Base-by-base conservation (phyloP, 37 sponge, comb jelly and placozoan species). In the Ephydatia muelleri region DNA sequence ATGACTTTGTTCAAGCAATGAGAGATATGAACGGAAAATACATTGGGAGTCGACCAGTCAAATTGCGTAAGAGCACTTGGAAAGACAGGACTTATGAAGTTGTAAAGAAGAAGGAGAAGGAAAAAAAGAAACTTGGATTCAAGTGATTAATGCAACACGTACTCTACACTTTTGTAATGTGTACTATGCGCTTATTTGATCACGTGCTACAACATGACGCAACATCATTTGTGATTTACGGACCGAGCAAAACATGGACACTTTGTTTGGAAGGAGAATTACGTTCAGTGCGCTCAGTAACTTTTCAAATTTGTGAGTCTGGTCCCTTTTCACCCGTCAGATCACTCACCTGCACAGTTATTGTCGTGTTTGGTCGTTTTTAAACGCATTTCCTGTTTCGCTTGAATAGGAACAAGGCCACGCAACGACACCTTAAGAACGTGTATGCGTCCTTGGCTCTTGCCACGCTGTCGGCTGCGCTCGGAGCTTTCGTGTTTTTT, bases 11-110 rank as follows among this genome's bases (percentile, higher is more conserved):
- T 71, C 80, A 88, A 33, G 99, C 99, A 14, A 89, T 98, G 93
- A 96, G 84, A 74, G 99, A 98, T 33, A 92, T 98, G 88, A 94
- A 96, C 72, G 99, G 98, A 5, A 96, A 90, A 38, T 98, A 98
- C 48, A 91, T 98, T 84, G 99, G 97, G 13, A 96, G 85, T 49
- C 88, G 99, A 35, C 99, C 99, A 35, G 82, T 96, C 22, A 96
- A 94, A 82, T 67, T 98, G 67, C 66, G 93, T 21, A 98, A 98
- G 88, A 98, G 99, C 74, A 83, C 84, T 1, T 98, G 99, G 99
- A 98, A 93, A 72, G 99, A 98, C 27, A 73, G 99, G 28, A 65
- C 68, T 34, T 76, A 93, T 38, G 84, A 84, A 9, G 86, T 88
- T 33, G 96, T 96, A 21, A 87, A 85, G 72, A 98, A 96, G 87